Conservation (phyloP, 2,888 invertebrate genomes). For the Eupithecia vulgata region DNA sequence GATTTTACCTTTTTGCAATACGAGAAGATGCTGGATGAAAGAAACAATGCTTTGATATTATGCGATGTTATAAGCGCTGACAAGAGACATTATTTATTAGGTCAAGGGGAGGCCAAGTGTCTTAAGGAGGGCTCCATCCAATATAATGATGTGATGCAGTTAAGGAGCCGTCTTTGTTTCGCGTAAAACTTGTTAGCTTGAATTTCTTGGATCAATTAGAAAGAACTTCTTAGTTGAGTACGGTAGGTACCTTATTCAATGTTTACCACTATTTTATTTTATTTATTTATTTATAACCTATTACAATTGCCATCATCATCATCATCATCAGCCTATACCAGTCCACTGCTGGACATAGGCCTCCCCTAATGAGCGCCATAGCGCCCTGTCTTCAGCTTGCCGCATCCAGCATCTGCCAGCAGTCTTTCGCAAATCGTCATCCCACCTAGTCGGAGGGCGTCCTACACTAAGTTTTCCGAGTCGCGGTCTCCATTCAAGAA, state of each 20-base stretch:
- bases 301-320: too few species aligned
- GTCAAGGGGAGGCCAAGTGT: constrained; percentile 24
- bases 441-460: too few species aligned
- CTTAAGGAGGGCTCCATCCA: constrained; percentile 8
- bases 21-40: background rate
- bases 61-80: constrained; percentile 7
- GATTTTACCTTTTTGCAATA: background rate
- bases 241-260: background rate
- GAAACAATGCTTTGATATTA: constrained; percentile 14
- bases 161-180: constrained; percentile 2
- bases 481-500: too few species aligned
- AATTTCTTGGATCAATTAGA: background rate
- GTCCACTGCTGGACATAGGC: too few species aligned
- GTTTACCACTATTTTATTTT: too few species aligned
- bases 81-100: constrained; percentile 22
- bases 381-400: too few species aligned
- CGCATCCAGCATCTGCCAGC: too few species aligned
- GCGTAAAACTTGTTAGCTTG: background rate
- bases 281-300: too few species aligned
- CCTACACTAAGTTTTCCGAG: too few species aligned
- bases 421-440: too few species aligned
- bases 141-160: constrained; percentile 20
- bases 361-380: too few species aligned
- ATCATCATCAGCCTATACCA: too few species aligned
- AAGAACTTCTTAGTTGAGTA: background rate